Conservation (phyloP, 2,113 vertebrate genomes). For the Electrona antarctica region DNA sequence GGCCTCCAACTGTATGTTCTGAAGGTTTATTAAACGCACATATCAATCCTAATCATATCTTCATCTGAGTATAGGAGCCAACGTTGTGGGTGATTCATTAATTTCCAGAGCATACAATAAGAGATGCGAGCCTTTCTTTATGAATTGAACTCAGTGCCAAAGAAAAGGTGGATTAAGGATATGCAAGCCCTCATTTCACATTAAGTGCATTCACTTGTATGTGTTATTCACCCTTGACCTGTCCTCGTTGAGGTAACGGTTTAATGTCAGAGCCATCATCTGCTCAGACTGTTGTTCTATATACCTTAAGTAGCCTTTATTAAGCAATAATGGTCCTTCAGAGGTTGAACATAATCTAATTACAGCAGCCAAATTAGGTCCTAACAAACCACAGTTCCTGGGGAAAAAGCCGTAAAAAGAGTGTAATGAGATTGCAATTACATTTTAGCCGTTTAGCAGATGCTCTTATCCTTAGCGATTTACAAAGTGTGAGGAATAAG, state of each 20-base stretch:
- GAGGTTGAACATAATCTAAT: conserved; percentile 43
- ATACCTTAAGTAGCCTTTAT: conserved; percentile 55
- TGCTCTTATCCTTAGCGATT: too few relatives aligned
- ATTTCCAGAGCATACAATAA: too few relatives aligned
- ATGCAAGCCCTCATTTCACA: conserved; percentile 1
- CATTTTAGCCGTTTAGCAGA: too few relatives aligned
- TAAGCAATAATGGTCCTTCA: conserved; percentile 48
- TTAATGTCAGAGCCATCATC: conserved; percentile 38
- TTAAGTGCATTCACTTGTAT: conserved; percentile 7
- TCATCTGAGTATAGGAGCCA: too few relatives aligned
- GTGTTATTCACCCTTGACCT: conserved; percentile 32
- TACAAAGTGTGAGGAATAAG: too few relatives aligned
- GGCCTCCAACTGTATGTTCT: too few relatives aligned
- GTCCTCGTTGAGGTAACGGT: conserved; percentile 39
- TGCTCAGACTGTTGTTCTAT: conserved; percentile 35
- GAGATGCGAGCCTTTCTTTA: too few relatives aligned
- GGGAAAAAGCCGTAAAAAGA: conserved; percentile 3
- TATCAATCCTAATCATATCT: too few relatives aligned
- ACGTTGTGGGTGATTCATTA: too few relatives aligned
- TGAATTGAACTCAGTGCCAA: too few relatives aligned
- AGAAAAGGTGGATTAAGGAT: not conserved
- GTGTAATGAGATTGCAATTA: not conserved
- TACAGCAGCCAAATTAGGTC: conserved; percentile 43
- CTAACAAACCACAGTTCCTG: conserved; percentile 11
- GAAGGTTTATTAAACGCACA: too few relatives aligned